Evolutionary conservation across 2,797 vertebrate genomes (phyloP).

Genomic region (Scleropages formosus): DNA sequence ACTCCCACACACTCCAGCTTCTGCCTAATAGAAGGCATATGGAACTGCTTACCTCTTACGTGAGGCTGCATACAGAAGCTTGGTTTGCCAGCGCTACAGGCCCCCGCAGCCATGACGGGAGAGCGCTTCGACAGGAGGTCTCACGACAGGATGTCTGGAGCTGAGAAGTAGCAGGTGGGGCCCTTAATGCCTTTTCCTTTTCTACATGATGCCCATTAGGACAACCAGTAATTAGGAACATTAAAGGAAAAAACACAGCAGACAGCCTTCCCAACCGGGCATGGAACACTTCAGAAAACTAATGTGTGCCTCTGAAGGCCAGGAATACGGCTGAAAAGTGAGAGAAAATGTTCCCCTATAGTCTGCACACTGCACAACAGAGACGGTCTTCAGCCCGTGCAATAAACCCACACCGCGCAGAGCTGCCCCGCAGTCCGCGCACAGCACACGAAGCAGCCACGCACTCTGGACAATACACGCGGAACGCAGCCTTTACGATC

Average conservation of each 20-base stretch:
- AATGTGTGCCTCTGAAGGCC: not conserved
- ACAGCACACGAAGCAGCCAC: not conserved
- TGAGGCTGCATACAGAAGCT: conserved; percentile 8
- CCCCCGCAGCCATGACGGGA: not conserved
- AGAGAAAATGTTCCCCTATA: conserved; percentile 25
- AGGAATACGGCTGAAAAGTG: not conserved
- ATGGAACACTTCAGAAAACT: conserved; percentile 33
- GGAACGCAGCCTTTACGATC: too few species aligned
- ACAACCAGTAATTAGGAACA: conserved; percentile 37
- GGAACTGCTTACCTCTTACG: not conserved
- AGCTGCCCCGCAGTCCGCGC: not conserved
- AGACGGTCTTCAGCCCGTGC: not conserved
- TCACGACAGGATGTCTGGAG: conserved; percentile 23
- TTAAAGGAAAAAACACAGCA: conserved; percentile 23
- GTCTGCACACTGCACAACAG: not conserved
- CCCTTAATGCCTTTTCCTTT: conserved; percentile 39
- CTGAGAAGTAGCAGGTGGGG: conserved; percentile 40
- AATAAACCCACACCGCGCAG: too few species aligned
- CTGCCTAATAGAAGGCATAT: conserved; percentile 24
- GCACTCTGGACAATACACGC: not conserved
- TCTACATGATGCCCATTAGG: conserved; percentile 34
- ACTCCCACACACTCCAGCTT: conserved; percentile 20
- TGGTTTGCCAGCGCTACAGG: not conserved
- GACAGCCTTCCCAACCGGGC: conserved; percentile 10
- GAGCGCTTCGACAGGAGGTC: conserved; percentile 33